phyloP scores from a whole-genome alignment of 64 coral and sea anemone genomes.

The Cladopsammia gracilis region DNA sequence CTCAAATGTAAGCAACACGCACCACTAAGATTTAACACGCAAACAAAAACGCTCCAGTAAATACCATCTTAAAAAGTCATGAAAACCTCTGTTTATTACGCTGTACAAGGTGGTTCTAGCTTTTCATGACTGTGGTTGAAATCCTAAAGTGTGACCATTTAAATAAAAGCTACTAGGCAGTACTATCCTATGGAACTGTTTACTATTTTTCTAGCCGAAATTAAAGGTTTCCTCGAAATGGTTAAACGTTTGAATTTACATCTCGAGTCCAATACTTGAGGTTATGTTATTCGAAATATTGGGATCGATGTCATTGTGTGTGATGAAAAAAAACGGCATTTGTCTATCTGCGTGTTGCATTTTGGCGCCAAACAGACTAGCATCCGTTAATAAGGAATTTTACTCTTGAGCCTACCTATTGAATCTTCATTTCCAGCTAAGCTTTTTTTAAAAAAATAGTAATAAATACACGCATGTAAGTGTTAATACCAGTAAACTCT shows the following conservation, averaged over 20 bases:
- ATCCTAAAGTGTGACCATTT: background rate
- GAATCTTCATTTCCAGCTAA: no score
- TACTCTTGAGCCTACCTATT: no score
- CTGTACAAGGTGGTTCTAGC: no score
- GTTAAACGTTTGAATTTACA: background rate
- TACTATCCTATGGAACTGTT: background rate
- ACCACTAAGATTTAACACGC: conserved; percentile 1
- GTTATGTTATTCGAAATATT: background rate
- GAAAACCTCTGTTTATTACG: background rate
- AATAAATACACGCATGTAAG: no score
- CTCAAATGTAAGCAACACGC: background rate
- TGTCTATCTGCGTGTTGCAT: no score
- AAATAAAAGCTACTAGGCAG: background rate
- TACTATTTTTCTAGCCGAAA: background rate
- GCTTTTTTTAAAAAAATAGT: no score
- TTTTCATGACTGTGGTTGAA: background rate
- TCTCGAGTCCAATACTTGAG: background rate
- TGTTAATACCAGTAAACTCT: no score
- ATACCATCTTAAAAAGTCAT: background rate
- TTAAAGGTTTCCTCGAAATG: background rate
- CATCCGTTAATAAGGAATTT: no score
- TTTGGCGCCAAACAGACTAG: no score
- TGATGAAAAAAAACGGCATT: no score
- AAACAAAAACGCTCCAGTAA: background rate
- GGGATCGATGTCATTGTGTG: no score